phyloP scores from a whole-genome alignment of 1,140 invertebrate genomes.

The Drosophila varians region DNA sequence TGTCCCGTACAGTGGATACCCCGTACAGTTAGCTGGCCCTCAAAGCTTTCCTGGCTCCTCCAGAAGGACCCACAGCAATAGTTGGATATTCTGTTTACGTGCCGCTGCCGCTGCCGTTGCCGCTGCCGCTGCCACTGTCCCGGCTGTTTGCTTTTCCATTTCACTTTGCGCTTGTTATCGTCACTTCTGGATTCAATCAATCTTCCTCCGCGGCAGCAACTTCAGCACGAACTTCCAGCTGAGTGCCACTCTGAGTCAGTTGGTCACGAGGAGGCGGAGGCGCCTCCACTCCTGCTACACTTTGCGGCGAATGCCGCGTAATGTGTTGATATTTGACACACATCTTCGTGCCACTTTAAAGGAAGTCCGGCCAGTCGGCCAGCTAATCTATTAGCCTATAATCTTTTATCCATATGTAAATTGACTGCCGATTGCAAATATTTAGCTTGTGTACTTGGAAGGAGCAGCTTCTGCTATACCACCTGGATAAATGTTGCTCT shows the following conservation, averaged over 20 bases:
- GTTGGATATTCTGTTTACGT: conserved; percentile 62
- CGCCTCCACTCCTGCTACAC: background rate
- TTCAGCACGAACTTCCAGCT: conserved; percentile 48
- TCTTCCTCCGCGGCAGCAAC: conserved; percentile 63
- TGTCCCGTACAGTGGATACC: conserved; percentile 32
- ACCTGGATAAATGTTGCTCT: background rate
- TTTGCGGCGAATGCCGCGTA: conserved; percentile 50
- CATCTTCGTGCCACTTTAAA: conserved; percentile 37
- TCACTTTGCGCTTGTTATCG: conserved; percentile 74
- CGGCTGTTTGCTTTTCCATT: conserved; percentile 74
- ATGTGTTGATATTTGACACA: conserved; percentile 59
- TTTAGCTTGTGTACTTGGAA: conserved; percentile 49
- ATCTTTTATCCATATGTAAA: conserved; percentile 75
- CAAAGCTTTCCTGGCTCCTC: background rate
- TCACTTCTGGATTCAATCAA: conserved; percentile 80
- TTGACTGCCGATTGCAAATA: conserved; percentile 63
- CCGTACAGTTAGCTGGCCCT: no score
- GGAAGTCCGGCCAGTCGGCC: background rate
- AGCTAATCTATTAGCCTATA: conserved; percentile 76
- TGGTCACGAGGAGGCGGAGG: background rate
- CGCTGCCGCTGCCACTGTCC: conserved; percentile 31
- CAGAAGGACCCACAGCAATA: no score
- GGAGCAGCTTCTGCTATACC: background rate
- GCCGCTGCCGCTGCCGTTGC: conserved; percentile 24
- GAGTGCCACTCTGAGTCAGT: conserved; percentile 51